A percentile compares a stretch with the other conserved stretches of the same genome.
These are phyloP conservation scores for Aspidapion aeneum DNA, from an alignment of 2,888 invertebrate species.

Conservation along the genomic window DNA sequence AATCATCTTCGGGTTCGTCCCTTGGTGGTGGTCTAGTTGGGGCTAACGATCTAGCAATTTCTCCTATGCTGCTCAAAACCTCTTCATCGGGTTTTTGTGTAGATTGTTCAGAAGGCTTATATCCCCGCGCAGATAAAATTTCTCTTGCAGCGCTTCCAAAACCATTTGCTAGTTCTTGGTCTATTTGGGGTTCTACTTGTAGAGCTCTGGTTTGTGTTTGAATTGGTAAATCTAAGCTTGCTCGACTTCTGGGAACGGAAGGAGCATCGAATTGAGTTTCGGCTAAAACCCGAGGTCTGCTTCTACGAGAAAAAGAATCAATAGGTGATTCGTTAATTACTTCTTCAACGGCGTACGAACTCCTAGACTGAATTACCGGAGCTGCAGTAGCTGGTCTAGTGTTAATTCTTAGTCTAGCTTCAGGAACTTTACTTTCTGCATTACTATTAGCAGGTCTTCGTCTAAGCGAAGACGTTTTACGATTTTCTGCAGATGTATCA, in stretches of 20 bases:
- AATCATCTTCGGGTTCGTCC: neutral
- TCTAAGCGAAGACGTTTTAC: constrained; percentile 28
- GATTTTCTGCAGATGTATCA: constrained; percentile 19
- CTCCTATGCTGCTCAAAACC: constrained; percentile 22
- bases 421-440: constrained; percentile 14
- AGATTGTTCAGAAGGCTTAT: constrained; percentile 13
- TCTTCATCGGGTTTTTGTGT: constrained; percentile 24
- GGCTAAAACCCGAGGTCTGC: constrained; percentile 39
- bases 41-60: constrained; percentile 17
- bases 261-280: constrained; percentile 40
- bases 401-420: constrained; percentile 12
- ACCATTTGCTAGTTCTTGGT: constrained; percentile 23
- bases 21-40: constrained; percentile 1
- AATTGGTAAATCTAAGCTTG: neutral
- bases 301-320: constrained; percentile 32
- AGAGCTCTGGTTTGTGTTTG: neutral
- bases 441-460: constrained; percentile 29
- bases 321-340: constrained; percentile 42
- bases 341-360: constrained; percentile 44
- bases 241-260: constrained; percentile 12
- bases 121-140: constrained; percentile 22
- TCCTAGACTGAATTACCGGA: constrained; percentile 20
- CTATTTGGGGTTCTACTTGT: constrained; percentile 3
- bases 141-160: constrained; percentile 26
- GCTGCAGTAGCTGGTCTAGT: constrained; percentile 3